A percentile compares a stretch with the other conserved stretches of the same genome.
Conservation (phyloP, 1,140 invertebrate genomes). For the Drosophila burlai region DNA sequence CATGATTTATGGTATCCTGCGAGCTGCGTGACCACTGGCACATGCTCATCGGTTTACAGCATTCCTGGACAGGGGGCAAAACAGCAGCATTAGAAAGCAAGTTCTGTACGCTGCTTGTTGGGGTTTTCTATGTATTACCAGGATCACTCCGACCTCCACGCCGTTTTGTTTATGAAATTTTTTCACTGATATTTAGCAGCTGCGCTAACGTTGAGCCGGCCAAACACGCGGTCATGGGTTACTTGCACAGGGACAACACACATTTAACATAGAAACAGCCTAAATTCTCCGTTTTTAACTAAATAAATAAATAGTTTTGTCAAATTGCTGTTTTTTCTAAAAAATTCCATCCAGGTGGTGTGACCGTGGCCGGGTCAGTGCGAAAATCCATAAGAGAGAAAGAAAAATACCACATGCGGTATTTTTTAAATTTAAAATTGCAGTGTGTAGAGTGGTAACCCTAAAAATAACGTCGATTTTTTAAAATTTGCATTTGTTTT, state of each 20-base stretch:
- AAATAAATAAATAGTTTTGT: constrained; percentile 29
- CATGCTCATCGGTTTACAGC: constrained; percentile 37
- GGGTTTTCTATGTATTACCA: constrained; percentile 13
- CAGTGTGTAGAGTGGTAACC: neutral
- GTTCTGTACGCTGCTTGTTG: neutral
- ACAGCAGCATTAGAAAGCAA: neutral
- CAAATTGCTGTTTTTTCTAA: constrained; percentile 29
- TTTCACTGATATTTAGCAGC: constrained; percentile 26
- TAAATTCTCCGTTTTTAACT: constrained; percentile 15
- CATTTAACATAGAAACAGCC: neutral
- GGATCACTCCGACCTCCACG: constrained; percentile 25
- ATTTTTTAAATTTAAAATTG: neutral
- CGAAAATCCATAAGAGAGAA: neutral
- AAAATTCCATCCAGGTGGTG: constrained; percentile 24
- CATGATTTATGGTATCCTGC: constrained; percentile 17
- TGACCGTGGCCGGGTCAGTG: constrained; percentile 6
- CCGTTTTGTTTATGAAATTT: constrained; percentile 55
- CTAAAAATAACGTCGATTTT: constrained; percentile 3
- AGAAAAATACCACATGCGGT: neutral
- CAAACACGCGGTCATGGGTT: constrained; percentile 1
- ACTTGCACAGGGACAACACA: neutral
- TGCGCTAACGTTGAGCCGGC: neutral
- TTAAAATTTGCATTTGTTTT: neutral
- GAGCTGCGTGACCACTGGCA: constrained; percentile 24
- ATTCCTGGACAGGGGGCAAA: constrained; percentile 5